Evolutionary conservation across 2,797 vertebrate genomes (phyloP).

Genomic region (Coranthus polyacanthus): DNA sequence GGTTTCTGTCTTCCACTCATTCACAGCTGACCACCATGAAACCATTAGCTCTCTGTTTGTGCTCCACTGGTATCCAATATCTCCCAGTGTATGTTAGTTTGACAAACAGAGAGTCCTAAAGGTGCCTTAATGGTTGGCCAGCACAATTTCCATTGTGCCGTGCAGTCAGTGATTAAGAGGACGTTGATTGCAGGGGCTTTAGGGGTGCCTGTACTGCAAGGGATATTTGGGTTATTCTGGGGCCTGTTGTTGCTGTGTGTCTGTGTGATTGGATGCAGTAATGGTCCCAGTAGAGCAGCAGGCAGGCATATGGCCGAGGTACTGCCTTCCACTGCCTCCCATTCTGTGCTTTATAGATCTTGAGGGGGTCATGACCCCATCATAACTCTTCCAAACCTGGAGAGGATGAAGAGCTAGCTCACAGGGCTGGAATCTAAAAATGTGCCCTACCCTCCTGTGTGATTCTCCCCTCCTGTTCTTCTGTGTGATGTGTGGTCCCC

Average conservation of each 20-base stretch:
- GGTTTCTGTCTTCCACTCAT: conserved; percentile 41
- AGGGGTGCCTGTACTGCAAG: conserved; percentile 71
- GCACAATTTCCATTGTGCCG: conserved; percentile 67
- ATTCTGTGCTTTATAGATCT: conserved; percentile 80
- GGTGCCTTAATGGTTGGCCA: conserved; percentile 70
- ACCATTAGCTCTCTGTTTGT: conserved; percentile 78
- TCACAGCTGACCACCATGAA: conserved; percentile 75
- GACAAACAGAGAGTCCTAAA: conserved; percentile 65
- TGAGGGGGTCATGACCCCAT: conserved; percentile 68
- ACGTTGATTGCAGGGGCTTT: conserved; percentile 80
- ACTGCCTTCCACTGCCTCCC: conserved; percentile 61
- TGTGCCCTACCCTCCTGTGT: conserved; percentile 46
- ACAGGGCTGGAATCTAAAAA: conserved; percentile 73
- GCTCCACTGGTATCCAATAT: conserved; percentile 67
- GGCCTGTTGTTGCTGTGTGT: conserved; percentile 62
- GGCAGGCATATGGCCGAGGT: conserved; percentile 51
- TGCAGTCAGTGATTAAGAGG: conserved; percentile 73
- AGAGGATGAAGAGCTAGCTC: conserved; percentile 68
- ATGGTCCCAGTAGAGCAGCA: conserved; percentile 75
- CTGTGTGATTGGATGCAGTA: conserved; percentile 65
- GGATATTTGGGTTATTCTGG: conserved; percentile 81
- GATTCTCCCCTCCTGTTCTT: conserved; percentile 31
- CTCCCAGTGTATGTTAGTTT: conserved; percentile 70
- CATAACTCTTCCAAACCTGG: conserved; percentile 76
- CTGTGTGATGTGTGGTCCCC: conserved; percentile 67